Conservation (phyloP, 2,797 vertebrate species). For the Melanogrammus aeglefinus region DNA sequence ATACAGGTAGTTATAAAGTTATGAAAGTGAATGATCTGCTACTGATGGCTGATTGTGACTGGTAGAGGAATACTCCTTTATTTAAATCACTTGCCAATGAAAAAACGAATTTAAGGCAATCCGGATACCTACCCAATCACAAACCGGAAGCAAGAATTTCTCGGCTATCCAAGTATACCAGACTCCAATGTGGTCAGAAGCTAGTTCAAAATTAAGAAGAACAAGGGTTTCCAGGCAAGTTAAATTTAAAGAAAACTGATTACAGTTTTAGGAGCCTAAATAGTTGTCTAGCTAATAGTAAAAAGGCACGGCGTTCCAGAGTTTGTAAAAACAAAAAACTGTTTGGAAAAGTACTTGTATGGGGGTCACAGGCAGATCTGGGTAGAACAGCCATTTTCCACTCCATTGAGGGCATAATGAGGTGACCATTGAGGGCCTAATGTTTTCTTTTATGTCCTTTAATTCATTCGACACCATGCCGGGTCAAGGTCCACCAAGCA, state of each 20-base stretch:
- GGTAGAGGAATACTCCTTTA: not conserved
- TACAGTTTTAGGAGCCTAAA: not conserved
- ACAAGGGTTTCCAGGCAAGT: too few species aligned
- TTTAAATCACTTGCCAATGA: not conserved
- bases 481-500: slow-evolving; percentile 42
- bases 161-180: not conserved
- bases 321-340: not conserved
- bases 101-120: not conserved
- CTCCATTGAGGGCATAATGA: slow-evolving; percentile 68
- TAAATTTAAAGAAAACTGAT: not conserved
- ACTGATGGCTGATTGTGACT: not conserved
- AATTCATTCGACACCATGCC: slow-evolving; percentile 37
- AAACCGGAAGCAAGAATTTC: not conserved
- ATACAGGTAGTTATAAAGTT: not conserved
- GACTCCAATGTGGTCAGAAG: not conserved
- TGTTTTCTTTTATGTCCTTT: slow-evolving; percentile 48
- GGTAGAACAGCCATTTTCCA: slow-evolving; percentile 51
- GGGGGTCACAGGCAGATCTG: slow-evolving; percentile 21
- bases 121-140: not conserved
- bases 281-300: not conserved
- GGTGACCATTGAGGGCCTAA: slow-evolving; percentile 42
- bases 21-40: not conserved
- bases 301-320: not conserved
- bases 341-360: slow-evolving; percentile 6
- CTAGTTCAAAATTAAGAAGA: not conserved